These are phyloP conservation scores for Dipodomys spectabilis DNA, from an alignment of 2,113 vertebrate species.

Conservation along the genomic window DNA sequence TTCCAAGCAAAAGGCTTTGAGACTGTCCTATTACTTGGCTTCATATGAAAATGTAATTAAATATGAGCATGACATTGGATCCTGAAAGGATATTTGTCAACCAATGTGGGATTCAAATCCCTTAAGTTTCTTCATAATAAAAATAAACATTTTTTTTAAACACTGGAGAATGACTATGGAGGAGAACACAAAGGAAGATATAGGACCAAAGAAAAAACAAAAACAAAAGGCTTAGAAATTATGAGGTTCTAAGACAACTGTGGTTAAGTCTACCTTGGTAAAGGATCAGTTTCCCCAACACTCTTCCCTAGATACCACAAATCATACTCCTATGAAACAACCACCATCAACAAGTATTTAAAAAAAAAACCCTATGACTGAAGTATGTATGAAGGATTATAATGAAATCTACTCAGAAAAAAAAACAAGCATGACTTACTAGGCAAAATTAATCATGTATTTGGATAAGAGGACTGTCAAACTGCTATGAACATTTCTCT, in stretches of 20 bases:
- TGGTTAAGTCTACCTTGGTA: conserved; percentile 8
- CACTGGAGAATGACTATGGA: not conserved
- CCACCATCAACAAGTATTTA: not conserved
- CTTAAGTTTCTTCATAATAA: conserved; percentile 21
- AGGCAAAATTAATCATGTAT: not conserved
- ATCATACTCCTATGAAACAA: not conserved
- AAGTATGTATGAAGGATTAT: too few relatives aligned
- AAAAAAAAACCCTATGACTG: not conserved
- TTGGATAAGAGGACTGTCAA: not conserved
- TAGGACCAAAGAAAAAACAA: not conserved
- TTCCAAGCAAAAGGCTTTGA: conserved; percentile 31
- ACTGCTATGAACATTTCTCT: not conserved
- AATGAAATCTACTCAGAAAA: not conserved
- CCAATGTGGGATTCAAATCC: conserved; percentile 4
- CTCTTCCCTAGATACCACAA: not conserved
- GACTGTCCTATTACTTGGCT: not conserved
- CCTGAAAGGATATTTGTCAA: conserved; percentile 37
- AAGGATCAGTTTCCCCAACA: not conserved
- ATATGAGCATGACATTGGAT: conserved; percentile 8
- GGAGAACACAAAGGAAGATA: conserved; percentile 36
- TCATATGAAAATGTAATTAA: conserved; percentile 58
- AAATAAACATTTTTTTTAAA: not conserved
- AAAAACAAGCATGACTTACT: not conserved
- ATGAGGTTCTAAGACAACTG: not conserved
- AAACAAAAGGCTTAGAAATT: not conserved